Base-by-base conservation (phyloP, 2,888 invertebrate species). In the Chloromyia formosa region DNA sequence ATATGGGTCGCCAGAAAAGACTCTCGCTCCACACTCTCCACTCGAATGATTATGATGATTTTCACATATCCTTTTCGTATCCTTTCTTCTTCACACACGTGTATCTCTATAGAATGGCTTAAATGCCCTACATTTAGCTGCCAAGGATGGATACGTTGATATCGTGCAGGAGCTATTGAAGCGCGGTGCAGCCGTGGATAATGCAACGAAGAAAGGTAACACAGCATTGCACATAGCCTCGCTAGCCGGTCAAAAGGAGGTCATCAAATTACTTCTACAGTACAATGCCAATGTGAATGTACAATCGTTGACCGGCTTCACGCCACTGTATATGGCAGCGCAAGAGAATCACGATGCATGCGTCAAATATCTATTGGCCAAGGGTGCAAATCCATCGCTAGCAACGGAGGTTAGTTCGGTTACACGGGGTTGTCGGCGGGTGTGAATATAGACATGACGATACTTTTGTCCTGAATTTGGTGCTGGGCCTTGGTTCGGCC, bases 181-280 rank as follows among this genome's bases (percentile, higher is more conserved):
- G 82, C 89, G 97, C 78, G 95, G 95, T 78, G 97, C 97, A 73
- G 90, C 91, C 78, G 97, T 98, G 53, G 97, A 98, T 85, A 94
- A 97, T 75, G 95, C 97, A 61, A 98, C 98, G 61, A 97, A 96
- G 88, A 98, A 98, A 88, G 98, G 98, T 83, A 92, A 92, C 83
- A 98, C 98, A 79, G 96, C 98, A 5, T 89, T 99, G 78, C 98
- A 99, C 86, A 98, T 98, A 87, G 97, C 98, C 82, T 97, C 97
- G 73, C 89, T 99, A 86, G 98, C 98, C 75, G 98, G 98, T 0
- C 98, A 98, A 86, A 93, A 94, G 82, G 93, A 95, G 80, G 95
- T 98, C 76, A 97, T 97, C 73, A 92, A 92, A 82, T 90, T 97
- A 81, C 89, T 99, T 79, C 93, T 98, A 68, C 93, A 94, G 80